Evolutionary conservation across 2,113 vertebrate species (phyloP).

Genomic region (Piprites chloris): DNA sequence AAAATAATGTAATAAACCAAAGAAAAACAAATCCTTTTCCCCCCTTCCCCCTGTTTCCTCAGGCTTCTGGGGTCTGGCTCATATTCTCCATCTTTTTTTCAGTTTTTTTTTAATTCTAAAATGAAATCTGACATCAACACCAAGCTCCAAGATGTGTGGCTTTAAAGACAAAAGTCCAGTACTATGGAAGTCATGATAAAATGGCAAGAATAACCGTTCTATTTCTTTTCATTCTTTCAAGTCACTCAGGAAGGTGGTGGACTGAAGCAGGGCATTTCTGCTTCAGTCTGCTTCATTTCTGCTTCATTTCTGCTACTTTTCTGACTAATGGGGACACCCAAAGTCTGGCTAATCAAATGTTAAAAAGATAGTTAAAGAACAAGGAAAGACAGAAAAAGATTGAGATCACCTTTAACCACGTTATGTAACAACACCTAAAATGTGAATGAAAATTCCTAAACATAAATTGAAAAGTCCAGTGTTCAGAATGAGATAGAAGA

Average conservation of each 20-base stretch:
- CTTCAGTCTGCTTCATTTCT: too few relatives aligned
- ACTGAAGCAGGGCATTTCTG: neutral
- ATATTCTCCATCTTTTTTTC: neutral
- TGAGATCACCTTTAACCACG: neutral
- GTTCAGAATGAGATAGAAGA: neutral
- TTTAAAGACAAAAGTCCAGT: neutral
- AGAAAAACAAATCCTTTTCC: neutral
- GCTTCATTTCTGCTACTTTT: neutral
- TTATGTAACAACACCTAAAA: neutral
- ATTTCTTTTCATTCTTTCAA: neutral
- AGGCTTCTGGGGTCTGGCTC: neutral
- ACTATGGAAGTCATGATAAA: neutral
- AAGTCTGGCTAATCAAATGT: neutral
- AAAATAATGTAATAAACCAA: neutral
- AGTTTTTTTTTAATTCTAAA: neutral
- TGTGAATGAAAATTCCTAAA: neutral
- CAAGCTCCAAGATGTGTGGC: neutral
- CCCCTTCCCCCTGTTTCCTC: neutral
- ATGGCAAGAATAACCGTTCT: neutral
- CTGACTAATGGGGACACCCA: neutral
- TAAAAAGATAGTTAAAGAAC: neutral
- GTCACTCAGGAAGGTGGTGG: neutral
- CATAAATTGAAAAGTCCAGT: neutral
- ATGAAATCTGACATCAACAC: neutral
- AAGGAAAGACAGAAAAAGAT: neutral